Conservation (phyloP, 2,888 invertebrate genomes). For the Drosophila putrida region DNA sequence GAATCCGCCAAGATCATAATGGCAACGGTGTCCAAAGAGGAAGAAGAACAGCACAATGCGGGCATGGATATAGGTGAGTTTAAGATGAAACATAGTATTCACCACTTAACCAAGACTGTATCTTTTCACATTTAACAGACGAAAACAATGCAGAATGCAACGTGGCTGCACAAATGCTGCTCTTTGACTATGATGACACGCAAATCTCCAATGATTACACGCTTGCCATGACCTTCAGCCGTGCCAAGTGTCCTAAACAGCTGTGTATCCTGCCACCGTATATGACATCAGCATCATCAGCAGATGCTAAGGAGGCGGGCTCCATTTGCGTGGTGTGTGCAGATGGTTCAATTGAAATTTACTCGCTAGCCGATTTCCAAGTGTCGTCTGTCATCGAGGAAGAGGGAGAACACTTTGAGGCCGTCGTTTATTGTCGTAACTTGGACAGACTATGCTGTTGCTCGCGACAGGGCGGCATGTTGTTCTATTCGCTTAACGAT, state of each 20-base stretch:
- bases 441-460: conserved; percentile 94
- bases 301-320: conserved; percentile 85
- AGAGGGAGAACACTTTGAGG: conserved; percentile 90
- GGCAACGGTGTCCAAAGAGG: conserved; percentile 76
- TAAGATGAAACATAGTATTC: no score
- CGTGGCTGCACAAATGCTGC: conserved; percentile 80
- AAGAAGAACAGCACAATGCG: conserved; percentile 61
- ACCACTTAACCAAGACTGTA: neutral
- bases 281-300: conserved; percentile 34
- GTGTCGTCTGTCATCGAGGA: conserved; percentile 89
- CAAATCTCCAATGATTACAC: conserved; percentile 82
- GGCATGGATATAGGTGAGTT: conserved; percentile 61
- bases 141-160: conserved; percentile 70
- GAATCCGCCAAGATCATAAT: conserved; percentile 77
- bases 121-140: conserved; percentile 28
- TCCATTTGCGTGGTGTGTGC: conserved; percentile 91
- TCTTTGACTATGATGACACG: conserved; percentile 78
- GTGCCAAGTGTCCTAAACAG: conserved; percentile 89
- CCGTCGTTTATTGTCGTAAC: conserved; percentile 94
- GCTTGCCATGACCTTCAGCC: conserved; percentile 87
- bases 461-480: conserved; percentile 92
- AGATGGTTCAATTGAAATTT: conserved; percentile 91
- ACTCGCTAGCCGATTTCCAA: conserved; percentile 90
- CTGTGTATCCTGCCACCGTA: conserved; percentile 88
- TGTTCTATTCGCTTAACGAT: conserved; percentile 92